Conservation (phyloP, 2,888 invertebrate species). For the Aquatica leii region DNA sequence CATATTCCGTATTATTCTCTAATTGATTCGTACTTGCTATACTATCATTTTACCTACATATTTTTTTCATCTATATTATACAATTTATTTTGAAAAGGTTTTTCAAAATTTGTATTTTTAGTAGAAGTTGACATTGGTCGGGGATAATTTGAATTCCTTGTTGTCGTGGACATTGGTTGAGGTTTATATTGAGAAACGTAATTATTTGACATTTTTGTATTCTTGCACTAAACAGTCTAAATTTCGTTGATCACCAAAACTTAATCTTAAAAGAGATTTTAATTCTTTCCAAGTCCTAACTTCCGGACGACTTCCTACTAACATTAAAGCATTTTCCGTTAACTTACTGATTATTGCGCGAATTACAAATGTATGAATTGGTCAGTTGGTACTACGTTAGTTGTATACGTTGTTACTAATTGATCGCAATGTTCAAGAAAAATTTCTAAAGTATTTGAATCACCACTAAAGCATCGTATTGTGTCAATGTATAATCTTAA, state of each 20-base stretch:
- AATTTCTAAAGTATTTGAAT: conserved; percentile 13
- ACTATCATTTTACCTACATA: background rate
- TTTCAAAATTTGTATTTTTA: background rate
- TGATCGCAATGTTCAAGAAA: conserved; percentile 27
- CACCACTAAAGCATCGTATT: conserved; percentile 25
- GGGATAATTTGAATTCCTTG: background rate
- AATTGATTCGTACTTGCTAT: background rate
- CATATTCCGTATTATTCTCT: background rate
- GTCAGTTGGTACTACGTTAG: background rate
- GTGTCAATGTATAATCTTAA: conserved; percentile 33
- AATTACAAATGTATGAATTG: conserved; percentile 21
- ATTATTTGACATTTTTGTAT: conserved; percentile 18
- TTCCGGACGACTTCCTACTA: conserved; percentile 28
- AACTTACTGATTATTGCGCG: conserved; percentile 29
- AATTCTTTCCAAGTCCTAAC: conserved; percentile 22
- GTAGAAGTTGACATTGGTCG: background rate
- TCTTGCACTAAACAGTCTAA: conserved; percentile 31
- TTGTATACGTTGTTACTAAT: conserved; percentile 13
- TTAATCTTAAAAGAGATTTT: conserved; percentile 24
- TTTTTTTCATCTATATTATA: background rate
- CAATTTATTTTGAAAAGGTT: background rate
- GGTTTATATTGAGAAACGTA: background rate
- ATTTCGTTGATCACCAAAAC: conserved; percentile 35
- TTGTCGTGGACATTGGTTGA: background rate
- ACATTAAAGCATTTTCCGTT: conserved; percentile 20